Conservation (phyloP, 2,113 vertebrate genomes). For the Ceratotherium simum region DNA sequence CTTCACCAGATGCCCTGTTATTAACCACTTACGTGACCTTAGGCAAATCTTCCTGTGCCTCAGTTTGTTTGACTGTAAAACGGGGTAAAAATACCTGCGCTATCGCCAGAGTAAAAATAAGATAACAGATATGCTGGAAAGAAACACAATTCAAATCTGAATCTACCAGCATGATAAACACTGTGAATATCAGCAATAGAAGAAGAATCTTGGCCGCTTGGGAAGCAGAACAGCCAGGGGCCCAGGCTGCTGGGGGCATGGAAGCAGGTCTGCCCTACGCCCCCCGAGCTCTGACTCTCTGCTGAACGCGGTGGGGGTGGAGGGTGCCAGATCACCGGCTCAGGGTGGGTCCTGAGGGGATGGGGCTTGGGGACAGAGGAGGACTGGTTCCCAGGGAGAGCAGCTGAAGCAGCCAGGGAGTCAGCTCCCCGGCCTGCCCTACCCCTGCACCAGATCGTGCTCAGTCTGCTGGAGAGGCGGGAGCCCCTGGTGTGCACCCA, state of each 20-base stretch:
- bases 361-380: not conserved
- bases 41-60: not conserved
- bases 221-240: not conserved
- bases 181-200: not conserved
- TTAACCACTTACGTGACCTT: not conserved
- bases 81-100: not conserved
- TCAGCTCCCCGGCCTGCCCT: not conserved
- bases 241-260: not conserved
- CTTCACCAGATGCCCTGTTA: not conserved
- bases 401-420: not conserved
- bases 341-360: not conserved
- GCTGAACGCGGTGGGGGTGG: not conserved
- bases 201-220: not conserved
- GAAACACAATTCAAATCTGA: not conserved
- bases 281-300: not conserved
- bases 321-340: not conserved
- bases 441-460: not conserved
- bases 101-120: not conserved
- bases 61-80: constrained; percentile 28
- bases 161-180: not conserved
- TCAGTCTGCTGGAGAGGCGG: not conserved
- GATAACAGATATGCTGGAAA: not conserved
- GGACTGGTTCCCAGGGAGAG: not conserved
- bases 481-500: not conserved
- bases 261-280: not conserved